Percentiles rank a stretch among this genome's conserved stretches.
phyloP scores from a whole-genome alignment of 2,113 vertebrate species.

The Vicugna pacos region DNA sequence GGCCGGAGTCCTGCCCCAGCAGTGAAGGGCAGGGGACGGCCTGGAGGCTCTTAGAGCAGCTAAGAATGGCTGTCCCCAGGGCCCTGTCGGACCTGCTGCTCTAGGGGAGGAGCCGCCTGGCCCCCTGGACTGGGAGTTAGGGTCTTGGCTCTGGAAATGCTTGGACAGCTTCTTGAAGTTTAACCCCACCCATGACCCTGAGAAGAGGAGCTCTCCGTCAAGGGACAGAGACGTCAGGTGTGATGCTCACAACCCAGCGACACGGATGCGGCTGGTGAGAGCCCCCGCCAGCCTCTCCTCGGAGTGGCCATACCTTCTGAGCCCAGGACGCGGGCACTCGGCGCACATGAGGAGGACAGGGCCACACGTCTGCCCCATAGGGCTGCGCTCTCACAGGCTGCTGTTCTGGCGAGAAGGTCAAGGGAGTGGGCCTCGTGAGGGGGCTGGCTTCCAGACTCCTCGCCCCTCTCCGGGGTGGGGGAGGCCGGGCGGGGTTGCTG shows the following conservation, averaged over 20 bases:
- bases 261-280: constrained; percentile 19
- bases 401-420: not conserved
- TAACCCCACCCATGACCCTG: constrained; percentile 65
- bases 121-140: not conserved
- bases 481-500: too few relatives aligned
- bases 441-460: not conserved
- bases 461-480: not conserved
- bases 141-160: constrained; percentile 77
- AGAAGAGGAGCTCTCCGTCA: constrained; percentile 81
- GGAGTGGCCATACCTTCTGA: not conserved
- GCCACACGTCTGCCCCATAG: accelerated
- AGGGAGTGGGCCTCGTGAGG: accelerated
- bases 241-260: constrained; percentile 79
- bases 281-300: constrained; percentile 25
- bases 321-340: not conserved
- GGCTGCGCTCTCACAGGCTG: accelerated
- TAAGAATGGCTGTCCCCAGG: accelerated
- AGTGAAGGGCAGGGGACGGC: not conserved
- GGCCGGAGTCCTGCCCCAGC: not conserved
- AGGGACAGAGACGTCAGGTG: constrained; percentile 73
- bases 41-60: not conserved
- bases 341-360: not conserved
- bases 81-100: accelerated
- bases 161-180: constrained; percentile 75
- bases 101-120: not conserved